These are phyloP conservation scores for Cephus spinipes DNA, from an alignment of 2,888 invertebrate species.

Conservation along the genomic window DNA sequence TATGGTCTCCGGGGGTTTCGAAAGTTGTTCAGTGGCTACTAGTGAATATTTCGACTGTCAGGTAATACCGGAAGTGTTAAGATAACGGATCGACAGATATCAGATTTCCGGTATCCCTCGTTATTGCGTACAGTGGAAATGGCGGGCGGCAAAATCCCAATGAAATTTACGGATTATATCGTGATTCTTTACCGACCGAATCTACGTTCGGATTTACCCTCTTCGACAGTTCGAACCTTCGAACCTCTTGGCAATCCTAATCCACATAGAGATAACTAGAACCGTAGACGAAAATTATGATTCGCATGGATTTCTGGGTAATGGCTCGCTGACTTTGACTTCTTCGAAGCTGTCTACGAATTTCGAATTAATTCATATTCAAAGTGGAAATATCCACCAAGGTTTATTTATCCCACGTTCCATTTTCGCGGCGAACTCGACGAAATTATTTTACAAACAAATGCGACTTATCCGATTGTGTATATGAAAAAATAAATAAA, in stretches of 20 bases:
- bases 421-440: neutral
- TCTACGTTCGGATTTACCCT: neutral
- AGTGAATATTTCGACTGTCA: neutral
- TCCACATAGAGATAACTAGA: neutral
- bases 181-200: neutral
- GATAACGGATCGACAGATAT: neutral
- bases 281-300: neutral
- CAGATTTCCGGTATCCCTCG: neutral
- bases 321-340: neutral
- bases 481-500: neutral
- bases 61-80: neutral
- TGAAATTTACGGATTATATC: neutral
- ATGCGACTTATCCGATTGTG: neutral
- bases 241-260: neutral
- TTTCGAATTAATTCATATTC: neutral
- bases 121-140: neutral
- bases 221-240: neutral
- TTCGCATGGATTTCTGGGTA: neutral
- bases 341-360: neutral
- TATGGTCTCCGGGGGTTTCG: neutral
- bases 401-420: neutral
- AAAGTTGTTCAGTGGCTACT: neutral
- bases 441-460: neutral
- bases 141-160: neutral
- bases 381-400: neutral